phyloP scores from a whole-genome alignment of 1,140 invertebrate species.

The Bilobella aurantiaca region DNA sequence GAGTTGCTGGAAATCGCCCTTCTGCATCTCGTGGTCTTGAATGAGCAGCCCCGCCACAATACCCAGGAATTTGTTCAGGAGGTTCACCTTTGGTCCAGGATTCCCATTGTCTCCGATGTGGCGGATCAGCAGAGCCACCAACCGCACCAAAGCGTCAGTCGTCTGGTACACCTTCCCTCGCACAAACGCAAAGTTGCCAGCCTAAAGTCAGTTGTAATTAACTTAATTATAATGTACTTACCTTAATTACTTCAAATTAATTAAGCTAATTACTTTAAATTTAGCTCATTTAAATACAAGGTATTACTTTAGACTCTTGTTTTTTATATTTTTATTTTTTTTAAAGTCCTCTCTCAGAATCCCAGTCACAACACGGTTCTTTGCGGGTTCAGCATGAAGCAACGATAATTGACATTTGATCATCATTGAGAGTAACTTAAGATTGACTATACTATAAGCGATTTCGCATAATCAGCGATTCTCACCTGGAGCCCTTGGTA shows the following conservation, averaged over 20 bases:
- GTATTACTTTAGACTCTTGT: background rate
- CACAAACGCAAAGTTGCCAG: slow-evolving; percentile 46
- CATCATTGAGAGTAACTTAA: background rate
- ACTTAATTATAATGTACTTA: background rate
- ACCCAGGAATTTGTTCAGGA: slow-evolving; percentile 88
- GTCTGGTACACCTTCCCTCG: slow-evolving; percentile 90
- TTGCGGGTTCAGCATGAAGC: background rate
- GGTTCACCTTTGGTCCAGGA: slow-evolving; percentile 86
- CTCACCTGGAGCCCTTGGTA: slow-evolving; percentile 31
- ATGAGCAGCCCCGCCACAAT: slow-evolving; percentile 89
- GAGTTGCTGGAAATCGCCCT: slow-evolving; percentile 85
- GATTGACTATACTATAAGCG: no score
- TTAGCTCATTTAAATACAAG: no score
- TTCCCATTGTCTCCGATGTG: slow-evolving; percentile 81
- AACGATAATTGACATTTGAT: background rate
- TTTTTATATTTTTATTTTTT: no score
- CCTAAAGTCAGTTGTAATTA: slow-evolving; percentile 20
- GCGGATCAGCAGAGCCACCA: slow-evolving; percentile 92
- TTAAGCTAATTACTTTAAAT: no score
- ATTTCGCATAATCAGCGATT: no score
- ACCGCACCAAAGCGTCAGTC: slow-evolving; percentile 85
- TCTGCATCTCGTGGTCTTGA: slow-evolving; percentile 81
- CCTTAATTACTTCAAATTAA: no score
- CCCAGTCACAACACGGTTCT: slow-evolving; percentile 4
- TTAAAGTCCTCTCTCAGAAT: no score